Evolutionary conservation across 1,140 invertebrate species (phyloP).

Genomic region (Tetranychus cinnabarinus): DNA sequence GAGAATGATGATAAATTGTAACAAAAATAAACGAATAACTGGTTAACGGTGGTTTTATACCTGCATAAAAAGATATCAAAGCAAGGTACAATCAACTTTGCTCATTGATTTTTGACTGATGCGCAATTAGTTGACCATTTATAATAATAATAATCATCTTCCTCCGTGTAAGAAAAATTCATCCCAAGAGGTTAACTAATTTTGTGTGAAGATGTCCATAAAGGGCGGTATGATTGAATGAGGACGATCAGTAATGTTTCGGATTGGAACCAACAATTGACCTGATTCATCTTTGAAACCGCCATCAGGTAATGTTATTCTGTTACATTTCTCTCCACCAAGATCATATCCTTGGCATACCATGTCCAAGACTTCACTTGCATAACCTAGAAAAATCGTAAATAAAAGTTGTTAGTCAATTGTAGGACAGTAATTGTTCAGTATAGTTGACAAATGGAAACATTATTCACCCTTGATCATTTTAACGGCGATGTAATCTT

Average conservation of each 20-base stretch:
- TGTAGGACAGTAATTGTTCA: not conserved
- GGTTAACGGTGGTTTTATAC: no score
- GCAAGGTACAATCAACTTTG: no score
- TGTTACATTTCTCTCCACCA: conserved; percentile 5
- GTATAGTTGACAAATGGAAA: not conserved
- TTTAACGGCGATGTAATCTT: conserved; percentile 6
- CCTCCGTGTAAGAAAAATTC: not conserved
- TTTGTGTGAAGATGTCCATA: conserved; percentile 5
- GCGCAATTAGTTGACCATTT: no score
- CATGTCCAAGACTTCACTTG: conserved; percentile 9
- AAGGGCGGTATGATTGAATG: conserved; percentile 5
- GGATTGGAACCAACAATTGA: not conserved
- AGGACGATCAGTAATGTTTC: conserved; percentile 1
- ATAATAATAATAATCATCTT: no score
- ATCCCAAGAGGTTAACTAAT: not conserved
- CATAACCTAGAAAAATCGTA: conserved; percentile 1
- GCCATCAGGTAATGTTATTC: conserved; percentile 5
- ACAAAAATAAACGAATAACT: no score
- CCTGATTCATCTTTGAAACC: not conserved
- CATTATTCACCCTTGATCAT: conserved; percentile 6
- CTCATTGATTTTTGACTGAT: no score
- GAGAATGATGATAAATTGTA: no score
- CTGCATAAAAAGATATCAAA: no score
- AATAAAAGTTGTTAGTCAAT: not conserved
- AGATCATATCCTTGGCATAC: conserved; percentile 6